These are phyloP conservation scores for Acheta domesticus DNA, from an alignment of 2,888 invertebrate species.

Conservation along the genomic window DNA sequence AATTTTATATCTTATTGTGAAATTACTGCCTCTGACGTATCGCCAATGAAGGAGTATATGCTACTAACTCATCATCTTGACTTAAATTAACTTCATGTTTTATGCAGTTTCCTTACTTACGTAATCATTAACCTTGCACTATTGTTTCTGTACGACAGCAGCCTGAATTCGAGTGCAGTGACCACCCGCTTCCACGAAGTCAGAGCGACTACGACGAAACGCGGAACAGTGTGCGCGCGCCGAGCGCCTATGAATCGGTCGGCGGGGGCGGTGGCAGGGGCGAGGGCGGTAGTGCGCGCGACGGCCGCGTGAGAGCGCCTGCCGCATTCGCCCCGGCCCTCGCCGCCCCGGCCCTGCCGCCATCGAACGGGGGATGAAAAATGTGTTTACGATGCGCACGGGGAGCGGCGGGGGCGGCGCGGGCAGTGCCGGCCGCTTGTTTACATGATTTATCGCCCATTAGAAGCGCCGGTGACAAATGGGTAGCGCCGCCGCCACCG, in stretches of 20 bases:
- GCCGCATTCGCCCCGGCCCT: too few species aligned
- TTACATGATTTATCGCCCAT: constrained; percentile 35
- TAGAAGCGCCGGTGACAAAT: constrained; percentile 35
- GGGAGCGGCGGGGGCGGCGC: neutral
- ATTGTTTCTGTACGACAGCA: too few species aligned
- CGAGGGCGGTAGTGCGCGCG: neutral
- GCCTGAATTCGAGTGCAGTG: too few species aligned
- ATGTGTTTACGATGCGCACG: constrained; percentile 32
- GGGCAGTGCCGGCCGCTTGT: constrained; percentile 23
- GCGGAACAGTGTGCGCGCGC: neutral
- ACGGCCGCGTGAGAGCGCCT: neutral
- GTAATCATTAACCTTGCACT: too few species aligned
- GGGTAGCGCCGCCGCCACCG: constrained; percentile 23
- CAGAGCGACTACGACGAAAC: too few species aligned
- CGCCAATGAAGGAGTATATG: too few species aligned
- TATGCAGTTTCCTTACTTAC: too few species aligned
- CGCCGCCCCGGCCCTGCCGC: neutral
- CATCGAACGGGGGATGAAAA: constrained; percentile 28
- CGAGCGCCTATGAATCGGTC: neutral
- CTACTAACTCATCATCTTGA: too few species aligned
- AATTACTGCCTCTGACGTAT: too few species aligned
- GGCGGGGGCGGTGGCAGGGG: neutral
- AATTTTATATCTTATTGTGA: too few species aligned
- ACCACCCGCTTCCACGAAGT: too few species aligned
- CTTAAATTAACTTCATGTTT: too few species aligned